Conservation (phyloP, 2,888 invertebrate species). For the Apodemia duryi region DNA sequence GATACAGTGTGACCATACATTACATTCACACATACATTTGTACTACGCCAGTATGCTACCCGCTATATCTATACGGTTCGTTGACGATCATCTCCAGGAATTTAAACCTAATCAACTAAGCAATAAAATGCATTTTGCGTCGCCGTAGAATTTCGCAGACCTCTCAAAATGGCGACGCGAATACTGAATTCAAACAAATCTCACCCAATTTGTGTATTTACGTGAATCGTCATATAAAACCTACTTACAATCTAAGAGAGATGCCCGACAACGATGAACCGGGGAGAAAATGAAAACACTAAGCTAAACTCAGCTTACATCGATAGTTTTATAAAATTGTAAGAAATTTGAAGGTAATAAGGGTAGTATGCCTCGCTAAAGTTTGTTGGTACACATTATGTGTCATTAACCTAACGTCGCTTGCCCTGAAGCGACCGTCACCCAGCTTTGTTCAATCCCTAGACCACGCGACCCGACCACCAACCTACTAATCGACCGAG, state of each 20-base stretch:
- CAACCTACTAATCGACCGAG: conserved; percentile 22
- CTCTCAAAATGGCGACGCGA: conserved; percentile 39
- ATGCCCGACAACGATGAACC: conserved; percentile 46
- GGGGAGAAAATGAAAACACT: conserved; percentile 43
- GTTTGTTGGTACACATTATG: conserved; percentile 72
- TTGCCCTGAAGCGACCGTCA: conserved; percentile 36
- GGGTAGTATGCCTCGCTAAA: conserved; percentile 61
- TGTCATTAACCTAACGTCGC: conserved; percentile 60
- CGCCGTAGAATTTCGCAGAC: conserved; percentile 47
- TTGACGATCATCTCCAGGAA: conserved; percentile 53
- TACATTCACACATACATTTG: conserved; percentile 65
- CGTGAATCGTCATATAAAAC: conserved; percentile 44
- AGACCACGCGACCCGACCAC: conserved; percentile 36
- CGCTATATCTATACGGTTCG: conserved; percentile 49
- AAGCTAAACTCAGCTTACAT: conserved; percentile 42
- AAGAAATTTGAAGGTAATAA: conserved; percentile 31
- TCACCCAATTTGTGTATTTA: conserved; percentile 45
- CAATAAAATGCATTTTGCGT: conserved; percentile 56
- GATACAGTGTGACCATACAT: conserved; percentile 36
- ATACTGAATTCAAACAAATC: conserved; percentile 48
- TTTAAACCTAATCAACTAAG: conserved; percentile 48
- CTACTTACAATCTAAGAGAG: conserved; percentile 60
- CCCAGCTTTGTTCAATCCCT: conserved; percentile 56
- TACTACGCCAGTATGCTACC: conserved; percentile 74
- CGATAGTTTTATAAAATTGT: conserved; percentile 34